Percentiles rank a stretch among this genome's conserved stretches.
These are phyloP conservation scores for Labrus mixtus DNA, from an alignment of 2,113 vertebrate species.

Conservation along the genomic window DNA sequence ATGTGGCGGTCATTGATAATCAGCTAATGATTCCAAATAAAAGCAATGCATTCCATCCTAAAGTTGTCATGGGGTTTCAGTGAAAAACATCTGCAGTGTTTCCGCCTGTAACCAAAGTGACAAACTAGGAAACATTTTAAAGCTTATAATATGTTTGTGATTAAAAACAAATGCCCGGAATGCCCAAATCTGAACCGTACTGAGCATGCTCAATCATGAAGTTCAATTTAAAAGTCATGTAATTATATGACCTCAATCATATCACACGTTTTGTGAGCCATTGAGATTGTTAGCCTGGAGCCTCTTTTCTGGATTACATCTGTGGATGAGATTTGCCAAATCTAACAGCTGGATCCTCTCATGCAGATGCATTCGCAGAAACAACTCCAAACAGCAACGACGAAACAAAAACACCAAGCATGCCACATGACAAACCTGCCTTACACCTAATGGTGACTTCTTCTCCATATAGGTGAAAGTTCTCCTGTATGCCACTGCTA, in stretches of 20 bases:
- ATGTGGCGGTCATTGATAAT: conserved; percentile 33
- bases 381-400: conserved; percentile 37
- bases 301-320: conserved; percentile 49
- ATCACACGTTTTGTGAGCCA: conserved; percentile 30
- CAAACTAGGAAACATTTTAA: conserved; percentile 22
- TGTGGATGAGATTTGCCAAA: conserved; percentile 56
- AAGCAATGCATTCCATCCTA: conserved; percentile 42
- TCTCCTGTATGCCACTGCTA: not conserved
- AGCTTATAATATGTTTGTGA: conserved; percentile 20
- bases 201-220: conserved; percentile 1
- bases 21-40: conserved; percentile 33
- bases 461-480: not conserved
- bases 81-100: conserved; percentile 56
- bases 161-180: conserved; percentile 41
- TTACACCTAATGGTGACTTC: too few species aligned
- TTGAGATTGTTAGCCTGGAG: conserved; percentile 42
- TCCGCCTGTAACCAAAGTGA: conserved; percentile 33
- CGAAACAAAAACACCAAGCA: conserved; percentile 23
- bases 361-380: conserved; percentile 40
- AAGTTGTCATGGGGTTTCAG: conserved; percentile 32
- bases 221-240: conserved; percentile 30
- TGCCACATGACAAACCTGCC: too few species aligned
- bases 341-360: conserved; percentile 55
- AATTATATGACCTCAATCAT: conserved; percentile 39
- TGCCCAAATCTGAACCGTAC: conserved; percentile 9